Evolutionary conservation across 2,113 vertebrate genomes (phyloP), one percentile per base, ranked within the genome.

Genomic region (Oryzias melastigma): DNA sequence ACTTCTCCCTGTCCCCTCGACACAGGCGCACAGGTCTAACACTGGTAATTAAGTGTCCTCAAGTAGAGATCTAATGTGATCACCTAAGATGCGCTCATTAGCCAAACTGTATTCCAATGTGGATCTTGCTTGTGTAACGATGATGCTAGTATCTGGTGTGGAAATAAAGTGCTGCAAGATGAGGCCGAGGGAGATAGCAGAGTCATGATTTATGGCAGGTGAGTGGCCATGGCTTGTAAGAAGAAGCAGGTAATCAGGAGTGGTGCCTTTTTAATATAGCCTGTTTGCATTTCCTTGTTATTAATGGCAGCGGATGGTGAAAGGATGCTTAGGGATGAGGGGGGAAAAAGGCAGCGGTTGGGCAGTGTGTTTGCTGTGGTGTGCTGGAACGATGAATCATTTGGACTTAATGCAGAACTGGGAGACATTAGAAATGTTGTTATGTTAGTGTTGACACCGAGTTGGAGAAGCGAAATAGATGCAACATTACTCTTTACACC

Each of bases 31-130:
- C 58, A 52, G 79, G 77, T 82, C 84, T 73, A 86, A 75, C 78
- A 64, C 66, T 76, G 82, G 85, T 89, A 91, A 90, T 91, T 88
- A 91, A 88, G 85, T 86, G 89, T 88, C 83, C 81, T 91, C 84
- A 77, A 90, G 88, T 87, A 87, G 75, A 85, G 81, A 80, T 89
- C 84, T 90, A 88, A 90, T 89, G 87, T 87, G 88, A 90, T 91
- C 87, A 88, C 76, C 83, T 85, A 82, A 87, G 82, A 88, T 84
- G 81, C 54, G 80, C 89, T 91, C 87, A 87, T 92, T 91, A 90
- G 78, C 77, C 80, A 74, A 81, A 89, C 85, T 83, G 76, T 84
- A 88, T 86, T 87, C 85, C 82, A 84, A 81, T 67, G 71, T 81
- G 83, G 82, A 86, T 85, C 78, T 77, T 72, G 65, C 75, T 78